A percentile compares a stretch with the other conserved stretches of the same genome.
phyloP scores from a whole-genome alignment of 1,140 invertebrate species.

The Lepidurus packardi region DNA sequence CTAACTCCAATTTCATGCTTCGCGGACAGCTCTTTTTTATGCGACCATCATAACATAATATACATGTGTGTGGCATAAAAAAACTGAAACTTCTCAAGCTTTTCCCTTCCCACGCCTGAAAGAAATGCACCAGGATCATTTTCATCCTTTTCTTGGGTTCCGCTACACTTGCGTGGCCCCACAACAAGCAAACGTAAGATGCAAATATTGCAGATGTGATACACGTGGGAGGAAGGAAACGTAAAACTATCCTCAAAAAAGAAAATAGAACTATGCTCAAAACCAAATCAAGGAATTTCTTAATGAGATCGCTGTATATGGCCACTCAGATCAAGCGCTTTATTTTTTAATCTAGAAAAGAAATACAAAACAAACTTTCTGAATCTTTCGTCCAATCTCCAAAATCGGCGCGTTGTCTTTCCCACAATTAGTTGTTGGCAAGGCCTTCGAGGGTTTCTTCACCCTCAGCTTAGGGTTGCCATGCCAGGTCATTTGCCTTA shows the following conservation, averaged over 20 bases:
- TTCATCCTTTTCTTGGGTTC: not conserved
- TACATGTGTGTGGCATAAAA: conserved; percentile 6
- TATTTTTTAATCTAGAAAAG: not conserved
- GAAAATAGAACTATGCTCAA: not conserved
- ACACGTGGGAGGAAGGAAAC: not conserved
- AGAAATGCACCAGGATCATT: not conserved
- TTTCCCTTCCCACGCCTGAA: conserved; percentile 1
- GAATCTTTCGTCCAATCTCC: not conserved
- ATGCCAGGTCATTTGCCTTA: conserved; percentile 14
- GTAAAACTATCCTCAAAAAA: not conserved
- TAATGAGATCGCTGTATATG: not conserved
- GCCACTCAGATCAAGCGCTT: not conserved
- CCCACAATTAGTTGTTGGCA: not conserved
- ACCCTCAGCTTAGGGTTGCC: not conserved
- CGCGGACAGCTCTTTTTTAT: not conserved
- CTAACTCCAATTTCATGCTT: not conserved
- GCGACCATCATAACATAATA: not conserved
- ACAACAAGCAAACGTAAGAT: not conserved
- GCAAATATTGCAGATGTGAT: not conserved
- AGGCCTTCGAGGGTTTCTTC: not conserved
- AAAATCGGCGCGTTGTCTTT: not conserved
- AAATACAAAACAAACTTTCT: not conserved
- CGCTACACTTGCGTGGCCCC: not conserved
- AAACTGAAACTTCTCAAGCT: not conserved
- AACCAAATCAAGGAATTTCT: not conserved